phyloP scores from a whole-genome alignment of 2,797 vertebrate species.

The Anabas testudineus region DNA sequence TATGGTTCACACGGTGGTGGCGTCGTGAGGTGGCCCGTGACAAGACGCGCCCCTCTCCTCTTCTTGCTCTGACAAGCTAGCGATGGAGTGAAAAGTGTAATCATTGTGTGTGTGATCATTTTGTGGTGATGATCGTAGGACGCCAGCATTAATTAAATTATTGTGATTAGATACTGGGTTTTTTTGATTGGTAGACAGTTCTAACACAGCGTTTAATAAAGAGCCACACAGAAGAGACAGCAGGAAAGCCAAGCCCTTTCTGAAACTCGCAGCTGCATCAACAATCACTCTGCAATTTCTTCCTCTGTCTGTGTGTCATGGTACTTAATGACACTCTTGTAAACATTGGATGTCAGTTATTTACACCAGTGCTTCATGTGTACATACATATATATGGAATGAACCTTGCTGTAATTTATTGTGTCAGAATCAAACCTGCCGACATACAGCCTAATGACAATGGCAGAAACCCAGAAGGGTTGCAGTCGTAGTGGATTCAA shows the following conservation, averaged over 20 bases:
- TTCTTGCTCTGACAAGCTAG: conserved; percentile 1
- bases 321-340: conserved; percentile 18
- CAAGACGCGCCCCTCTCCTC: not conserved
- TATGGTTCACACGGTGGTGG: not conserved
- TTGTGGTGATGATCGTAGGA: conserved; percentile 2
- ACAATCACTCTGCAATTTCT: conserved; percentile 46
- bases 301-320: conserved; percentile 30
- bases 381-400: not conserved
- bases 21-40: not conserved
- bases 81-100: not conserved
- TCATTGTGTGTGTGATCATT: too few species aligned
- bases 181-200: conserved; percentile 27
- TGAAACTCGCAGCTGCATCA: conserved; percentile 36
- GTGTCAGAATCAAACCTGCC: not conserved
- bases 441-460: not conserved
- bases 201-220: conserved; percentile 27
- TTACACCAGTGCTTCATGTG: conserved; percentile 10
- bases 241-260: conserved; percentile 15
- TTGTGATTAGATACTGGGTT: conserved; percentile 13
- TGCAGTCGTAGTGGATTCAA: not conserved
- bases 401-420: conserved; percentile 18
- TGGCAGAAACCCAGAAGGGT: not conserved
- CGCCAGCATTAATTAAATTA: conserved; percentile 19
- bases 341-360: conserved; percentile 31
- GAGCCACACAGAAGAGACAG: conserved; percentile 31